A percentile compares a stretch with the other conserved stretches of the same genome.
Conservation (phyloP, 2,797 vertebrate genomes). For the Urocyon cinereoargenteus region DNA sequence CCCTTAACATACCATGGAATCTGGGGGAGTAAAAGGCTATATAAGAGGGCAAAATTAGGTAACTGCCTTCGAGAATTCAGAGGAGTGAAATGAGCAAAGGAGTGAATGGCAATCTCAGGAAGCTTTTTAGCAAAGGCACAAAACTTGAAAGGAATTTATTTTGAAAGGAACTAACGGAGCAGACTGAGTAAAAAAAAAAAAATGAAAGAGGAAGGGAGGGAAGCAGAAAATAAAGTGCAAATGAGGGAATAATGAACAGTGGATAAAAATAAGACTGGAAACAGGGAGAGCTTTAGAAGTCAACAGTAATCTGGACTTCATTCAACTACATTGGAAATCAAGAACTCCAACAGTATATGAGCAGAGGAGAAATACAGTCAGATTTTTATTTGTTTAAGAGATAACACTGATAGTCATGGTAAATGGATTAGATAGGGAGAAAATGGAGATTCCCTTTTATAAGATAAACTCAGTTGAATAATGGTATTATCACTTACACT, state of each 20-base stretch:
- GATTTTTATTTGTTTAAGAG: slow-evolving; percentile 1
- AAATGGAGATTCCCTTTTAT: slow-evolving; percentile 44
- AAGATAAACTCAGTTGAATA: not conserved
- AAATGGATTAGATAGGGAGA: not conserved
- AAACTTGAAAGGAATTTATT: not conserved
- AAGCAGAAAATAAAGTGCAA: not conserved
- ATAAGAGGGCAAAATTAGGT: not conserved
- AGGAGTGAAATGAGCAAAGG: not conserved
- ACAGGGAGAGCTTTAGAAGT: not conserved
- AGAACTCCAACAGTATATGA: not conserved
- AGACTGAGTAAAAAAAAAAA: not conserved
- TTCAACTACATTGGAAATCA: not conserved
- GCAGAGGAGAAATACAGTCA: not conserved
- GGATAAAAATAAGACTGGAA: not conserved
- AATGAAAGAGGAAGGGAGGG: not conserved
- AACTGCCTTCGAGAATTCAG: not conserved
- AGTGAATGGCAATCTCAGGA: not conserved
- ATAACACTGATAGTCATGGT: not conserved
- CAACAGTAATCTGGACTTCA: not conserved
- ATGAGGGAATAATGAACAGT: not conserved
- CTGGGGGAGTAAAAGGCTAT: not conserved
- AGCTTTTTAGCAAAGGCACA: not conserved
- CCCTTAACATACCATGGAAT: not conserved
- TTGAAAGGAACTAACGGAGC: not conserved
- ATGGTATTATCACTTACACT: not conserved